phyloP scores from a whole-genome alignment of 1,140 invertebrate genomes.

The Micrasema minimum region DNA sequence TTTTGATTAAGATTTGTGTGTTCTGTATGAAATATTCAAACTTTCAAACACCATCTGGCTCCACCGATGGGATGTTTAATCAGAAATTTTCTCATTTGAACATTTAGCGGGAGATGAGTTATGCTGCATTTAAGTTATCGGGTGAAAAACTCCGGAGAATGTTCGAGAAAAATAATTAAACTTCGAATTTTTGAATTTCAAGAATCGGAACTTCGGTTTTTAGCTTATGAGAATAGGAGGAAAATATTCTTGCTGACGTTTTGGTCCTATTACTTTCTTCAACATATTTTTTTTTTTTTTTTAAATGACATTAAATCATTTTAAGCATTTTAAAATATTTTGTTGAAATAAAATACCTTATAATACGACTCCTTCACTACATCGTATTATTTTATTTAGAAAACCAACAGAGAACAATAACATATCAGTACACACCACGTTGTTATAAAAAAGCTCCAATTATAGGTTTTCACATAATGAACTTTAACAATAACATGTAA shows the following conservation, averaged over 20 bases:
- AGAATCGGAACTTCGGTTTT: no score
- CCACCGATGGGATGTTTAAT: constrained; percentile 40
- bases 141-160: constrained; percentile 1
- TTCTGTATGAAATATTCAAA: constrained; percentile 48
- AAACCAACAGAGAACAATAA: no score
- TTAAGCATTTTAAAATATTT: neutral
- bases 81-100: constrained; percentile 38
- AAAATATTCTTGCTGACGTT: no score
- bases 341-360: no score
- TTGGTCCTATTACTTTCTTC: no score
- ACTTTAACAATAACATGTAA: no score
- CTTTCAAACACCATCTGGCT: constrained; percentile 44
- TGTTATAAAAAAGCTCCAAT: no score
- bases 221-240: no score
- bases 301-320: neutral
- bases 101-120: constrained; percentile 20
- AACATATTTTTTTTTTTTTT: neutral
- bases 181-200: neutral
- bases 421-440: no score
- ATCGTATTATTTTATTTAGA: no score
- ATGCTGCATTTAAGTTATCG: constrained; percentile 21
- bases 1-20: constrained; percentile 47
- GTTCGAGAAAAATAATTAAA: neutral
- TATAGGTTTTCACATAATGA: no score
- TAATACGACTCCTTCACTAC: no score